Percentiles rank a stretch among this genome's conserved stretches.
Conservation (phyloP, 1,140 invertebrate genomes). For the Augochlora pura region DNA sequence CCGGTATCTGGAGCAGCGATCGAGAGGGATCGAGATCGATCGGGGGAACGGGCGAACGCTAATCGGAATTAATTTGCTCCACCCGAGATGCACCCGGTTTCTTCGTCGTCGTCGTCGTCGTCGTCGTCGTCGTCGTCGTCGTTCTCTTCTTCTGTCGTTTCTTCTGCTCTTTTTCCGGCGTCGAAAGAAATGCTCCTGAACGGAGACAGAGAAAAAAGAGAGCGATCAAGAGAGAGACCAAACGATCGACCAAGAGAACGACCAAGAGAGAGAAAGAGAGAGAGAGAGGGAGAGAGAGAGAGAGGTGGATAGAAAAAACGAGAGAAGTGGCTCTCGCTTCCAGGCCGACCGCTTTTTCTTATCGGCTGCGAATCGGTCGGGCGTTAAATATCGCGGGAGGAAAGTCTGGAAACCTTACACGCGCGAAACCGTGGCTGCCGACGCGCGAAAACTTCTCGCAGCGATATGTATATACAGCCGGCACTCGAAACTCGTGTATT, state of each 20-base stretch:
- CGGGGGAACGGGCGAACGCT: slow-evolving; percentile 29
- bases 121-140: no score
- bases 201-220: no score
- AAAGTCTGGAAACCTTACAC: background rate
- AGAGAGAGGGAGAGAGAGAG: background rate
- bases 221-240: no score
- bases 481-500: no score
- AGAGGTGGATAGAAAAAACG: background rate
- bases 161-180: slow-evolving; percentile 10
- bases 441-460: no score
- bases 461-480: no score
- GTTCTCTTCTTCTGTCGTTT: slow-evolving; percentile 1
- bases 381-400: background rate
- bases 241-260: background rate
- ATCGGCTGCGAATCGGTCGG: background rate
- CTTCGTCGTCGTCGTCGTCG: no score
- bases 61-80: slow-evolving; percentile 45
- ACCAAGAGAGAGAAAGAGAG: no score
- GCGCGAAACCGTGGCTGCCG: background rate
- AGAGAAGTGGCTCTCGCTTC: background rate
- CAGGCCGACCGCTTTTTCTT: background rate
- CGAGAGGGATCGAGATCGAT: slow-evolving; percentile 62
- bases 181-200: no score
- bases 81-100: background rate
- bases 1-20: slow-evolving; percentile 60